phyloP scores from a whole-genome alignment of 1,140 invertebrate species.

The Matsumurasca onukii region DNA sequence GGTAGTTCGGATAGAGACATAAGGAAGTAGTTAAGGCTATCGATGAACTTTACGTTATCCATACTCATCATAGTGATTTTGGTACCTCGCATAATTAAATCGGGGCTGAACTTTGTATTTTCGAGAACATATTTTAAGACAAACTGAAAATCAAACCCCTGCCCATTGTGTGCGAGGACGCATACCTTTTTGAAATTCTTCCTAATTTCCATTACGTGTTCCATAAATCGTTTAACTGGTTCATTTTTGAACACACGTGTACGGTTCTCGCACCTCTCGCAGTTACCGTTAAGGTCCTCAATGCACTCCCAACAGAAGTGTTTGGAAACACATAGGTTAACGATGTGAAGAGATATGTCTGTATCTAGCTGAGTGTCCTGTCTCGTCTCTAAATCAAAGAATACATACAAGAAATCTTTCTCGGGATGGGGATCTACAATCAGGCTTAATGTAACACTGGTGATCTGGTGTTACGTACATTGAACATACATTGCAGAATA shows the following conservation, averaged over 20 bases:
- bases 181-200: constrained; percentile 3
- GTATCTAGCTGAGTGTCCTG: neutral
- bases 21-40: too few species aligned
- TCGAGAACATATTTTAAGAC: constrained; percentile 38
- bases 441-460: constrained; percentile 16
- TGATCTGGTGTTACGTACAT: neutral
- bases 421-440: neutral
- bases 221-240: neutral
- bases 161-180: too few species aligned
- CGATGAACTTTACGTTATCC: too few species aligned
- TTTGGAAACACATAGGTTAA: constrained; percentile 7
- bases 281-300: neutral
- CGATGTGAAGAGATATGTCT: neutral
- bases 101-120: constrained; percentile 29
- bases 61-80: constrained; percentile 29
- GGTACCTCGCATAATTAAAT: constrained; percentile 38
- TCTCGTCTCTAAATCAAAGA: too few species aligned
- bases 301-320: constrained; percentile 26
- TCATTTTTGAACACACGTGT: constrained; percentile 3
- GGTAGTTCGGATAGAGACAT: neutral
- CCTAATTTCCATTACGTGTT: constrained; percentile 5
- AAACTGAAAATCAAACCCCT: constrained; percentile 42
- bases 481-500: too few species aligned
- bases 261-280: neutral
- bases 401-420: too few species aligned